Base-by-base conservation (phyloP, 2,888 invertebrate species). In the Meteorus cinctellus region DNA sequence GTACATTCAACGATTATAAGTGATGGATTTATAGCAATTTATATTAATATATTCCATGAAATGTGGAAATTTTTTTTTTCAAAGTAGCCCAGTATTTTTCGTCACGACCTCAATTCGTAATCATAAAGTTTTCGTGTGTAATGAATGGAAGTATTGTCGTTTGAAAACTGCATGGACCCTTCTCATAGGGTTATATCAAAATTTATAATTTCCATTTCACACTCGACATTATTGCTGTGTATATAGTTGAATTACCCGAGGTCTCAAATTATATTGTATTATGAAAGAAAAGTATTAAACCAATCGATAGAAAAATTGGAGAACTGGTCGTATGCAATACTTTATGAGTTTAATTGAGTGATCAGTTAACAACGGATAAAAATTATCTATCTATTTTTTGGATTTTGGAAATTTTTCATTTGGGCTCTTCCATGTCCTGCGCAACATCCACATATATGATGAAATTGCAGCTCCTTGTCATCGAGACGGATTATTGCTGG, bases 401-500 rank as follows among this genome's bases (percentile, higher is more conserved):
- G 24, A 65, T 60, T 16, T 31, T n/a, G 34, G 19, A 34, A 4
- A 55, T 73, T 65, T 14, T n/a, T n/a, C 14, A 36, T 65, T 29
- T 65, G 62, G 63, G 63, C 70, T 45, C 55, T 78, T 78, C 63
- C 55, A 80, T 80, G 79, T 76, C 77, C 71, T 76, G 77, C 82
- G 76, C 80, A 71, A 81, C 82, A 80, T 83, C 84, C 60, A 78
- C 83, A 75, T 88, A 86, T 85, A 88, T 86, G 85, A 88, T 88
- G 88, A 88, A 88, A 87, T 86, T 88, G 77, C 88, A 88, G 84
- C 77, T 88, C 80, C 82, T 88, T 72, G 88, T 88, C 75, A 87
- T 88, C 80, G 88, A 88, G 82, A 88, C 88, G 77, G 88, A 88
- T 82, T 86, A 88, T 80, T 86, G 88, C 76, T 88, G 88, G 88